Conservation (phyloP, 2,888 invertebrate species). For the Dendrolimus pini region DNA sequence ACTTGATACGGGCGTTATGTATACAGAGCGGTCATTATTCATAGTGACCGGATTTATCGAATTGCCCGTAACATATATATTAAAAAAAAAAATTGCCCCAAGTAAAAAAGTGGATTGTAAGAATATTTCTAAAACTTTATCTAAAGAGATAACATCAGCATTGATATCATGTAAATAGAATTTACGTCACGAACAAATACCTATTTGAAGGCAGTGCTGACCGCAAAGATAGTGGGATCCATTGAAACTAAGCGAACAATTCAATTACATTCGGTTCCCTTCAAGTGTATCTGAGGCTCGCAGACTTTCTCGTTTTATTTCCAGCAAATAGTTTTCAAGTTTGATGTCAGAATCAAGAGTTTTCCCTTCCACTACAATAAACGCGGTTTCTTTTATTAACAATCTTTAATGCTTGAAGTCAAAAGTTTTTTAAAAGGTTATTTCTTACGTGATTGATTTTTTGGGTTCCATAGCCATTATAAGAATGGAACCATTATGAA, state of each 20-base stretch:
- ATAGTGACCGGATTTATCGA: too few relatives aligned
- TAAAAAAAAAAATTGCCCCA: slow-evolving; percentile 3
- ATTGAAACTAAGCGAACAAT: slow-evolving; percentile 27
- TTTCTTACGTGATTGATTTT: too few relatives aligned
- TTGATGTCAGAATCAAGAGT: neutral
- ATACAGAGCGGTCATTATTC: too few relatives aligned
- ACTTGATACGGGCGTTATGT: too few relatives aligned
- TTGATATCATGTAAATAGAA: slow-evolving; percentile 20
- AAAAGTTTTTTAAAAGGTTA: too few relatives aligned
- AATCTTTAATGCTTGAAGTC: too few relatives aligned
- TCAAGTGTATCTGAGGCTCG: slow-evolving; percentile 10
- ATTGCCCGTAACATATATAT: neutral
- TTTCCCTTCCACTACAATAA: neutral
- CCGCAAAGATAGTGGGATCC: slow-evolving; percentile 20
- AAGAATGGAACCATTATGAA: too few relatives aligned
- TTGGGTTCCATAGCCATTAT: too few relatives aligned
- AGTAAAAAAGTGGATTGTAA: slow-evolving; percentile 13
- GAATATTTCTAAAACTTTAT: too few relatives aligned
- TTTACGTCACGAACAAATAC: slow-evolving; percentile 20
- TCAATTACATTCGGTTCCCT: slow-evolving; percentile 30
- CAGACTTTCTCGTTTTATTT: slow-evolving; percentile 24
- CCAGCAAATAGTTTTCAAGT: neutral
- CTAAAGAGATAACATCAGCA: too few relatives aligned
- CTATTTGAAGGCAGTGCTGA: slow-evolving; percentile 11
- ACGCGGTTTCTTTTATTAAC: too few relatives aligned